Base-by-base conservation (phyloP, 2,797 vertebrate genomes). In the Luscinia luscinia region DNA sequence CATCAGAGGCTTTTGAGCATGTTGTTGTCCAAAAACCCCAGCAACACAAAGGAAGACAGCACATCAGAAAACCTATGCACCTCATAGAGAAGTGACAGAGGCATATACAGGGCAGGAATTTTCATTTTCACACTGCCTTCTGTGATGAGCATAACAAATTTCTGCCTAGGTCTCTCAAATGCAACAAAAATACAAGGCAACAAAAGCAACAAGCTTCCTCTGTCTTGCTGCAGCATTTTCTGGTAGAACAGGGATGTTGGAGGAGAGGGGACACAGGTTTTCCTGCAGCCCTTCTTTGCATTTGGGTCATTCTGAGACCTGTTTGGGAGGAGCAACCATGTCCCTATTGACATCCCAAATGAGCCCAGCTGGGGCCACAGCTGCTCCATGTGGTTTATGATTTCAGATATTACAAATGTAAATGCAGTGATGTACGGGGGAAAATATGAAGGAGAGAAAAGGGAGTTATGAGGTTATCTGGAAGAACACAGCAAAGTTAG, bases 311-410 rank as follows among this genome's bases (percentile, higher is more conserved):
- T 68, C 77, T 68, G 40, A 89, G 24, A 76, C 24, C 34, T 0
- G 0, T 43, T 34, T 63, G 26, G 66, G 28, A 66, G 30, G 15
- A 36, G 36, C 14, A 27, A 0, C 30, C 4, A 0, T n/a, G 30
- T 51, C 43, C 43, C 52, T 61, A 0, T 24, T 16, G 48, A 69
- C 28, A 41, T 3, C 62, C 11, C 3, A 26, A 13, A 51, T 26
- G 34, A 78, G n/a, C 34, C 24, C 5, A 9, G 21, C 32, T 4
- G 3, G 8, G 26, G 19, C 34, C 32, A 41, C 27, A 68, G 63
- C 40, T 0, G 0, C 34, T 75, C 22, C 18, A 6, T 6, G n/a
- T 1, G 2, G 46, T 63, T 83, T 59, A 36, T 1, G 1, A 36
- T 64, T 72, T 83, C 21, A 77, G 80, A 64, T 68, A n/a, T 32